Evolutionary conservation across 2,797 vertebrate species (phyloP).

Genomic region (Antrozous pallidus): DNA sequence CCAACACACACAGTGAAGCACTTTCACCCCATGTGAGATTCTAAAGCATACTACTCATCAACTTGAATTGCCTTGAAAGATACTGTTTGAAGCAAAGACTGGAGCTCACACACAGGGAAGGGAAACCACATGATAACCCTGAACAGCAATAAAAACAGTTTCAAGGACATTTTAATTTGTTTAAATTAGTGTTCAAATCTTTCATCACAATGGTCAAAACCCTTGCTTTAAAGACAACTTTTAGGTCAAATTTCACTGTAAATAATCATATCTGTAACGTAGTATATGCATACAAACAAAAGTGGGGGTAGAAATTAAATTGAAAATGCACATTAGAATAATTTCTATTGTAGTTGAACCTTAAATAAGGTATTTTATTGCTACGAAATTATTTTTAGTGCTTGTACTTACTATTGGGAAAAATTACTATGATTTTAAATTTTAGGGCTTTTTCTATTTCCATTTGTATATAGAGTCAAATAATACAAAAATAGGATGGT

Average conservation of each 20-base stretch:
- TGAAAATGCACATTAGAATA: not conserved
- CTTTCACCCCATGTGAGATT: constrained; percentile 18
- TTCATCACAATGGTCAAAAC: not conserved
- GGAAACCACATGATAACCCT: not conserved
- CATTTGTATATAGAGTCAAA: not conserved
- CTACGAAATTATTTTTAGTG: constrained; percentile 7
- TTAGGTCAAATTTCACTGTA: not conserved
- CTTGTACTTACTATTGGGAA: not conserved
- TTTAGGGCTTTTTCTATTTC: not conserved
- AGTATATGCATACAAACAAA: not conserved
- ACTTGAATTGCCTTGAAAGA: not conserved
- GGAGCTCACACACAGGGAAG: not conserved
- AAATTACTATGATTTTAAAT: not conserved
- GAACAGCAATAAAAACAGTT: not conserved
- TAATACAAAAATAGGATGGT: not conserved
- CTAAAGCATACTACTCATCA: constrained; percentile 50
- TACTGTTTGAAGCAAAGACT: not conserved
- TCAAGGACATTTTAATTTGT: constrained; percentile 40
- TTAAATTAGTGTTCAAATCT: constrained; percentile 32
- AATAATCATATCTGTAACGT: not conserved
- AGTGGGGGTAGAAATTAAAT: not conserved
- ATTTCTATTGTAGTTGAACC: not conserved
- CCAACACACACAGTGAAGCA: constrained; percentile 11
- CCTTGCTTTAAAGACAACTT: not conserved
- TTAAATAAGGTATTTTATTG: not conserved